phyloP scores from a whole-genome alignment of 2,797 vertebrate species.

The Sebastes nivosus region DNA sequence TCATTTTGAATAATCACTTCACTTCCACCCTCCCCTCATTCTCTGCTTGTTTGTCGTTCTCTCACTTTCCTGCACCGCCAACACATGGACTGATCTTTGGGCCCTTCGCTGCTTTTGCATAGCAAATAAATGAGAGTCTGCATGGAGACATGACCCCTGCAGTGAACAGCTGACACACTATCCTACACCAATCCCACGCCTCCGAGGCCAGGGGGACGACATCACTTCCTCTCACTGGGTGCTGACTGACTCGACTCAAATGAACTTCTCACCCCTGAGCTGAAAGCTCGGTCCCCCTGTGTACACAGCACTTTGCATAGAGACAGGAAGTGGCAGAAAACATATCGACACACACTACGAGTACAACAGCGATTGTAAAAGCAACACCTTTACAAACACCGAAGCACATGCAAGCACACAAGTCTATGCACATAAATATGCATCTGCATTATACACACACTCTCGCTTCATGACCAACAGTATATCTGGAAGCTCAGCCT shows the following conservation, averaged over 20 bases:
- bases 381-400: slow-evolving; percentile 32
- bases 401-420: background rate
- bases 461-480: background rate
- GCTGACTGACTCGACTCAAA: slow-evolving; percentile 4
- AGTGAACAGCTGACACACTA: slow-evolving; percentile 44
- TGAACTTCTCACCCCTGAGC: slow-evolving; percentile 56
- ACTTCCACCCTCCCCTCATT: background rate
- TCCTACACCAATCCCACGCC: slow-evolving; percentile 27
- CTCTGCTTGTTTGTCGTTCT: background rate
- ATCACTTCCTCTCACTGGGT: slow-evolving; percentile 64
- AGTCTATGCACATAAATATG: background rate
- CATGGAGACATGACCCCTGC: slow-evolving; percentile 42
- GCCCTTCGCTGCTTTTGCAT: slow-evolving; percentile 59
- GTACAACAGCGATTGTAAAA: background rate
- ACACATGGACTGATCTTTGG: slow-evolving; percentile 13
- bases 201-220: slow-evolving; percentile 30
- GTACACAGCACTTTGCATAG: slow-evolving; percentile 30
- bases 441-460: background rate
- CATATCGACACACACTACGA: background rate
- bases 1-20: background rate
- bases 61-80: slow-evolving; percentile 28
- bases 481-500: slow-evolving; percentile 20
- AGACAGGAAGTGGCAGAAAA: slow-evolving; percentile 48
- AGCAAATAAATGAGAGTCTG: slow-evolving; percentile 63
- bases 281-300: slow-evolving; percentile 1